Base-by-base conservation (phyloP, 2,113 vertebrate species). In the Lepus timidus region DNA sequence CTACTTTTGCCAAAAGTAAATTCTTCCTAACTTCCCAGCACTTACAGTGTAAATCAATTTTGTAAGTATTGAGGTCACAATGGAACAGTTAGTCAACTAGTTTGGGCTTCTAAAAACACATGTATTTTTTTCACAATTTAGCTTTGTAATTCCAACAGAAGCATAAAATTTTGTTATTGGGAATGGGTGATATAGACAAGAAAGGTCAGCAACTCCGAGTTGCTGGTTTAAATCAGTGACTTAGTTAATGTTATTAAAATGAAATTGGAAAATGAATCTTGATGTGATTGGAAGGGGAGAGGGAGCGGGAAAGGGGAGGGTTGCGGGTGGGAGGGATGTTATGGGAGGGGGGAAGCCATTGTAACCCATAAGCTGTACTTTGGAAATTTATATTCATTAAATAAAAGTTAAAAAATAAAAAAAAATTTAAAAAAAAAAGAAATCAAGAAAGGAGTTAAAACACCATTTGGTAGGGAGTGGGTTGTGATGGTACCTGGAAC, bases 31-130 rank as follows among this genome's bases (percentile, higher is more conserved):
- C 19, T 68, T 93, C 33, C 36, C 16, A 2, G 7, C 19, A 29
- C 39, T 51, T 61, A 74, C 17, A 36, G 1, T 86, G 12, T 20
- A 91, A 93, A 67, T 83, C 29, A 27, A 75, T 76, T 85, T 29
- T 90, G 19, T 62, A 79, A 86, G 29, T 76, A 75, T 83, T 86
- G 62, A 52, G 52, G 31, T 64, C 55, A 80, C 73, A 75, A 22
- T 25, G 22, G 16, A 29, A 7, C 31, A 85, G 80, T 49, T 65
- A 29, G 80, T 83, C 17, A 75, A 61, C 12, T 88, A 33, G 6
- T 1, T 93, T 91, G 49, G 88, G 51, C 31, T 80, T 93, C 52
- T 16, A 16, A 93, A 85, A 84, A 89, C 44, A 61, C 3, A 68
- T 6, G 14, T 65, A 62, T 49, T 51, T 36, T 49, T 75, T 75